phyloP scores from a whole-genome alignment of 2,888 invertebrate species.

The Automeris io region DNA sequence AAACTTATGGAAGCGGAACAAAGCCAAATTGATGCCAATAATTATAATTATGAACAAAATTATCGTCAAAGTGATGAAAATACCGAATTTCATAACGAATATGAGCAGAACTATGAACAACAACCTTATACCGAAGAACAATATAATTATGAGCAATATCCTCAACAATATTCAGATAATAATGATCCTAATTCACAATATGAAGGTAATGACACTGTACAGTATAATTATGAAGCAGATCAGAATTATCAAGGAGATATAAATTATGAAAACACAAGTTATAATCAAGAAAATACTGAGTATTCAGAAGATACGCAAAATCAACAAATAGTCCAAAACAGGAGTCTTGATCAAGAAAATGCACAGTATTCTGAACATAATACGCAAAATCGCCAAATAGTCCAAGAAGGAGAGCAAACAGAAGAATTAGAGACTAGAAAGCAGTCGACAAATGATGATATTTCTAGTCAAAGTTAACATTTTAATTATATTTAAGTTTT shows the following conservation, averaged over 20 bases:
- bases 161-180: conserved; percentile 34
- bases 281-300: conserved; percentile 28
- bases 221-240: conserved; percentile 46
- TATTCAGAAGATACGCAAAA: conserved; percentile 14
- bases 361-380: conserved; percentile 14
- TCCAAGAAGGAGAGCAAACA: conserved; percentile 16
- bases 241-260: conserved; percentile 41
- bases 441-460: conserved; percentile 36
- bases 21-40: conserved; percentile 21
- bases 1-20: conserved; percentile 34
- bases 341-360: conserved; percentile 35
- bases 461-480: conserved; percentile 58
- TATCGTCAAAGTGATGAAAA: conserved; percentile 21
- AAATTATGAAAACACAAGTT: conserved; percentile 43
- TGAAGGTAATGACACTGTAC: conserved; percentile 20
- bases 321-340: conserved; percentile 18
- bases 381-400: conserved; percentile 17
- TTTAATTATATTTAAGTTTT: conserved; percentile 25
- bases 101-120: conserved; percentile 27
- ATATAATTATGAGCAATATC: conserved; percentile 50
- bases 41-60: conserved; percentile 36
- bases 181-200: conserved; percentile 41
- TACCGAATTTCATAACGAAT: conserved; percentile 18
- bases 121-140: conserved; percentile 45
- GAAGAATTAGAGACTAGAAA: conserved; percentile 25